Evolutionary conservation across 2,797 vertebrate species (phyloP).

Genomic region (Poecilia velifera): DNA sequence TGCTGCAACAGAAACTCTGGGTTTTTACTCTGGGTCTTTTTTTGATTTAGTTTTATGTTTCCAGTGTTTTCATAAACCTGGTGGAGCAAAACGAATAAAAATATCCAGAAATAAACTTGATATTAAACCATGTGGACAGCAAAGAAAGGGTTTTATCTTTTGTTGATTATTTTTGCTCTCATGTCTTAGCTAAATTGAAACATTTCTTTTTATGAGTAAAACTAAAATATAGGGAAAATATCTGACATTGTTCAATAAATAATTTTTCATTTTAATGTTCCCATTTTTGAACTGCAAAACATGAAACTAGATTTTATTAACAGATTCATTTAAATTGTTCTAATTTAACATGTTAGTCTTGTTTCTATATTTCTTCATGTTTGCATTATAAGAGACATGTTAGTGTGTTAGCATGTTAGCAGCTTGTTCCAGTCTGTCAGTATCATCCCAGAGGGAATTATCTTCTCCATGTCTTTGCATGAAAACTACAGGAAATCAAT

Average conservation of each 20-base stretch:
- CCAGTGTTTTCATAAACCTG: slow-evolving; percentile 17
- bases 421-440: slow-evolving; percentile 30
- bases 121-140: slow-evolving; percentile 14
- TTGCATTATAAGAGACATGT: slow-evolving; percentile 15
- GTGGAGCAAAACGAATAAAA: neutral
- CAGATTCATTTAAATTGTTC: neutral
- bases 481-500: slow-evolving; percentile 63
- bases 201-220: neutral
- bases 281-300: neutral
- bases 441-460: slow-evolving; percentile 31
- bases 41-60: slow-evolving; percentile 25
- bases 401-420: slow-evolving; percentile 21
- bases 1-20: slow-evolving; percentile 10
- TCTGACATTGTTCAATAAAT: neutral
- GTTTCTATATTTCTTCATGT: neutral
- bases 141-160: slow-evolving; percentile 4
- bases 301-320: neutral
- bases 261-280: neutral
- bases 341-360: neutral
- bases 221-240: neutral
- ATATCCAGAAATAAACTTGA: slow-evolving; percentile 2
- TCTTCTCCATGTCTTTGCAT: slow-evolving; percentile 44
- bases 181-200: neutral
- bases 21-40: slow-evolving; percentile 25
- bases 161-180: neutral